Evolutionary conservation across 2,797 vertebrate genomes (phyloP), one percentile per base, ranked within the genome.

Genomic region (Clarias fuscus): DNA sequence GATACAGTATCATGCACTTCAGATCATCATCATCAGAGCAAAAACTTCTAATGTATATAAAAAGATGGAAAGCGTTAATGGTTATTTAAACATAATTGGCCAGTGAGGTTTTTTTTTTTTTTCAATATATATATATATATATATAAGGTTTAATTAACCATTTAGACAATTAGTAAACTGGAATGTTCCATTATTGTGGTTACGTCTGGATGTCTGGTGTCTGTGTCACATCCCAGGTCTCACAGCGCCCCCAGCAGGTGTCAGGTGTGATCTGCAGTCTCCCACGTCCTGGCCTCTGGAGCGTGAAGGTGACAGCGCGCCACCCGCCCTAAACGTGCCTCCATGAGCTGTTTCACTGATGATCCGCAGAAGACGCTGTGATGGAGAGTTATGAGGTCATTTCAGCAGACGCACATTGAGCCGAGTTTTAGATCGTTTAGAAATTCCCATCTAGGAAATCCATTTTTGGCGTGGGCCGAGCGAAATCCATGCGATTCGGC

Each of bases 221-320:
- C 27, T 81, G 85, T 68, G 85, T 83, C 92, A 98, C 98, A 97
- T 99, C 97, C 97, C 98, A 99, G 88, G 97, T 98, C 95, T 98
- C 95, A 1, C 98, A 98, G 92, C 97, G 97, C 84, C 98, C 98
- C 98, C 98, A 99, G 95, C 98, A 99, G 81, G 97, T 97, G 0
- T 98, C 98, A 0, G 97, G 97, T 56, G 97, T 98, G 93, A 99
- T 93, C 72, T 96, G 94, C 90, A 98, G 89, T 0, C 93, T 94
- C 1, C 91, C 93, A 83, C 98, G 98, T 86, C 97, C 98, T 0
- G 96, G 96, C 58, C 98, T 99, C 92, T 91, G 96, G 79, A 96
- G 97, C 91, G 96, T 76, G 89, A 99, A 99, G 72, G 96, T 97
- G 90, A 98, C 97, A 0, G 97, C 97, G 40, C 1, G 40, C 40